Base-by-base conservation (phyloP, 2,113 vertebrate species). In the Gobius niger region DNA sequence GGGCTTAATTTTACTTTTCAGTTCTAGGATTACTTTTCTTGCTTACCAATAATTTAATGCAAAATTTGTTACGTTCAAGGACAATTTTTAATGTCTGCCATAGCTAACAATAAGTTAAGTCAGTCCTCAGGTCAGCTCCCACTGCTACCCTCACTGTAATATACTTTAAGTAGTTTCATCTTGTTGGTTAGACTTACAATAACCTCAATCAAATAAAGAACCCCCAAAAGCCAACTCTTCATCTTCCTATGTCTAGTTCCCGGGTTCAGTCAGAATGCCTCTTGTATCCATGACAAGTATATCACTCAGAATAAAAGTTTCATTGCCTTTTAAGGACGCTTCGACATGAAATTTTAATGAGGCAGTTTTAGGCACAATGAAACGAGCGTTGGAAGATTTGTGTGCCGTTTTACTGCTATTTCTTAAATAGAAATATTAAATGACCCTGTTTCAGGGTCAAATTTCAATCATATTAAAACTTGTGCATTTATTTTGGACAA, bases 271-370 rank as follows among this genome's bases (percentile, higher is more conserved):
- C 60, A 70, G 62, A 85, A 78, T 57, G 44, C 49, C 68, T 66
- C 75, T 71, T 65, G 77, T 80, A 83, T 88, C 76, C 66, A 82
- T 83, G 67, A 81, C 78, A 68, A 81, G 63, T 65, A 57, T 49
- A 82, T 78, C 24, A 41, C 64, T 75, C 41, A 34, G 51, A 41
- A 75, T 83, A 44, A 82, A 87, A 79, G 4, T 64, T 85, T 82
- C 40, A 87, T 76, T 13, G n/a, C 9, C 6, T 71, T 74, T 77
- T 70, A 42, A 57, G 70, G 56, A 34, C 24, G 63, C 66, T 49
- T 13, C 65, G 61, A 70, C 57, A 81, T 90, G 19, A 85, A 87
- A 82, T 42, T 76, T 83, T 88, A 10, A 90, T 49, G 7, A 4
- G 7, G 52, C 65, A 65, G 75, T 83, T 87, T 82, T 63, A 75